Evolutionary conservation across 2,888 invertebrate species (phyloP).

Genomic region (Neria commutata): DNA sequence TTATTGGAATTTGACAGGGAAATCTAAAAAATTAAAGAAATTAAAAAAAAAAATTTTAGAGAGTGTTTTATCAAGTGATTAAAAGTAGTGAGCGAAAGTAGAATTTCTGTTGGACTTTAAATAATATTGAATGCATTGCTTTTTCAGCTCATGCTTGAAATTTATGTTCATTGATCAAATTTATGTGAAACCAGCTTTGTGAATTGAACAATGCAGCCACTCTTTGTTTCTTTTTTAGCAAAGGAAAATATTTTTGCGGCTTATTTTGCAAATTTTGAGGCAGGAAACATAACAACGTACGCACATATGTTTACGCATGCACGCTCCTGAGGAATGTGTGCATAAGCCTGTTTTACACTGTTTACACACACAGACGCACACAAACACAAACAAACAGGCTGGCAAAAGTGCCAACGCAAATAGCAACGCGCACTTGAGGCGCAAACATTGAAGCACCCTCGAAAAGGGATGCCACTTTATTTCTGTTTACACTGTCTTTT

Average conservation of each 20-base stretch:
- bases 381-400: background rate
- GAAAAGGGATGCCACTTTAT: slow-evolving; percentile 13
- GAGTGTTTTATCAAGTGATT: background rate
- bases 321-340: no score
- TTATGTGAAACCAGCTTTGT: background rate
- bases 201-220: background rate
- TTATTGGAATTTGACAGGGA: no score
- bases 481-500: background rate
- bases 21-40: no score
- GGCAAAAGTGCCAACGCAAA: background rate
- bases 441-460: slow-evolving; percentile 22
- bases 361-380: background rate
- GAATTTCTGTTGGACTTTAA: background rate
- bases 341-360: no score
- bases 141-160: no score
- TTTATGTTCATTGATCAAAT: no score
- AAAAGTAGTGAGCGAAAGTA: background rate
- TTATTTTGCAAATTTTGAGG: no score
- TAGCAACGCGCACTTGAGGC: slow-evolving; percentile 20
- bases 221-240: no score
- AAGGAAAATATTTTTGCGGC: no score
- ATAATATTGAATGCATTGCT: no score
- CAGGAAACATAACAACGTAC: background rate
- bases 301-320: background rate
- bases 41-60: no score